Evolutionary conservation across 2,113 vertebrate species (phyloP).

Genomic region (Entomyzon cyanotis): DNA sequence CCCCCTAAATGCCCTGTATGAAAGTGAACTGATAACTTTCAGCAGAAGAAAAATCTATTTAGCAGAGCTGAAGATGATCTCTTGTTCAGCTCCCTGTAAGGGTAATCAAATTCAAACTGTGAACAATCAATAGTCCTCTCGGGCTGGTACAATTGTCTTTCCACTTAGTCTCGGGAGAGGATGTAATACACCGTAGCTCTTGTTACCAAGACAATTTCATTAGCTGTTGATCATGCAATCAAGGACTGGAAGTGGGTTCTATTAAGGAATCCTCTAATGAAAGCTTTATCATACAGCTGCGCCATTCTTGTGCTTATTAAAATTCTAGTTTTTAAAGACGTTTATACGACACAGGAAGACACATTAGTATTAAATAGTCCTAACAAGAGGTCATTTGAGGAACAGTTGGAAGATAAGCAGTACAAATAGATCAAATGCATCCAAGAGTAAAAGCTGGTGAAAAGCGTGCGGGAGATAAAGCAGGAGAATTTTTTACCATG

Average conservation of each 20-base stretch:
- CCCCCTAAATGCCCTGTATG: background rate
- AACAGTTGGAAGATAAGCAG: constrained; percentile 58
- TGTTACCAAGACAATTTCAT: constrained; percentile 82
- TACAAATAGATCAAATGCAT: constrained; percentile 57
- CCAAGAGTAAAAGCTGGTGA: background rate
- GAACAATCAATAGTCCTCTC: constrained; percentile 75
- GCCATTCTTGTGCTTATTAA: constrained; percentile 26
- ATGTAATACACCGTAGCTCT: constrained; percentile 69
- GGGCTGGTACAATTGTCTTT: constrained; percentile 66
- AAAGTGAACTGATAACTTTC: constrained; percentile 57
- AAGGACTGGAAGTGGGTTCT: constrained; percentile 71
- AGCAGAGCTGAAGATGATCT: constrained; percentile 63
- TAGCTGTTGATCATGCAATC: constrained; percentile 79
- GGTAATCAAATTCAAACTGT: constrained; percentile 76
- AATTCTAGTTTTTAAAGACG: constrained; percentile 46
- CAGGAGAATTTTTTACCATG: background rate
- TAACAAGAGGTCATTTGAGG: constrained; percentile 67
- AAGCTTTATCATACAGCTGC: constrained; percentile 55
- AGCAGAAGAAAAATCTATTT: constrained; percentile 53
- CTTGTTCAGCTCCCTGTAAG: constrained; percentile 65
- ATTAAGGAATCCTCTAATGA: constrained; percentile 72
- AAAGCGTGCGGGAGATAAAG: constrained; percentile 2
- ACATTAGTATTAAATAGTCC: constrained; percentile 58
- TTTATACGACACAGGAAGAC: constrained; percentile 47
- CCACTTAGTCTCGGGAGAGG: constrained; percentile 68